These are phyloP conservation scores for Anomalospiza imberbis DNA, from an alignment of 2,797 vertebrate species.

Conservation along the genomic window DNA sequence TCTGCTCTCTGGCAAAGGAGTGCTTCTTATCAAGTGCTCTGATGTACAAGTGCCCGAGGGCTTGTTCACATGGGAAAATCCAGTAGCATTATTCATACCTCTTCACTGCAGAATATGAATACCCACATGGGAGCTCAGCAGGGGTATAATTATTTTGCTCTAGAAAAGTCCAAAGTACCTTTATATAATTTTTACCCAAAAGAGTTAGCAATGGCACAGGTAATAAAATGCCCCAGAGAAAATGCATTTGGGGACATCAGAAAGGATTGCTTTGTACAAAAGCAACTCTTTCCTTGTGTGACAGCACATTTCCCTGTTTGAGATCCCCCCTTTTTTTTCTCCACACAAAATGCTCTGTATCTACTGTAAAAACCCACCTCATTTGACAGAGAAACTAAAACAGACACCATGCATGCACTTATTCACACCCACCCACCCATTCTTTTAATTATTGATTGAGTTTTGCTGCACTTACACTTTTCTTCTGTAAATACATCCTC, in stretches of 20 bases:
- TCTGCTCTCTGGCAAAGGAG: conserved; percentile 25
- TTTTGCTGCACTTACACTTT: neutral
- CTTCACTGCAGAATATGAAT: neutral
- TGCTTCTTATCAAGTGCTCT: conserved; percentile 21
- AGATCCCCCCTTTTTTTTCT: accelerated
- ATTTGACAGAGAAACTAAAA: neutral
- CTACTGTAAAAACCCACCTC: accelerated
- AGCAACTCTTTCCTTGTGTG: neutral
- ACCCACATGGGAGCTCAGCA: neutral
- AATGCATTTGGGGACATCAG: neutral
- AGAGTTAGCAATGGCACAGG: neutral
- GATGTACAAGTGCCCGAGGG: conserved; percentile 20
- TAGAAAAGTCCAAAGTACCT: neutral
- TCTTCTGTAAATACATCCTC: neutral
- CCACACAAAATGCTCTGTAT: neutral
- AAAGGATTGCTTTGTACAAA: neutral
- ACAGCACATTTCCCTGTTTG: neutral
- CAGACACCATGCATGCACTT: neutral
- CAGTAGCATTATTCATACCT: conserved; percentile 35
- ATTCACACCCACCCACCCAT: neutral
- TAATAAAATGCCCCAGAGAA: neutral
- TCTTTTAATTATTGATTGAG: neutral
- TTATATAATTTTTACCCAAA: neutral
- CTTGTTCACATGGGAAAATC: conserved; percentile 34
- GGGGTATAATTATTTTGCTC: neutral